Conservation (phyloP, 2,888 invertebrate genomes). For the Melikaiella ostensackeni region DNA sequence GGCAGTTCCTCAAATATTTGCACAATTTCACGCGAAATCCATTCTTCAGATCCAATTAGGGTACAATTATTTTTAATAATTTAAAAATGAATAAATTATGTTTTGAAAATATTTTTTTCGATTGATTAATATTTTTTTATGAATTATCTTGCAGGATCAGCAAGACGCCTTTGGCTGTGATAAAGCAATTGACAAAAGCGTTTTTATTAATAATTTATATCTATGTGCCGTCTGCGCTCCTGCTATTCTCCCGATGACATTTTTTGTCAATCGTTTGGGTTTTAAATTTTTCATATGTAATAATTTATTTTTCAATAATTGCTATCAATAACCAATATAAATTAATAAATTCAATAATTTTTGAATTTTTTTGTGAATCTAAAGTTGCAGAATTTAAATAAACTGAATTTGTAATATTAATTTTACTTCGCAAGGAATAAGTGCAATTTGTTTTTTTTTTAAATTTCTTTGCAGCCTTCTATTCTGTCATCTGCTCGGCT, state of each 20-base stretch:
- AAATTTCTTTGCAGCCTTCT: neutral
- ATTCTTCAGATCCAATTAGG: neutral
- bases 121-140: neutral
- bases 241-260: neutral
- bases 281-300: slow-evolving; percentile 22
- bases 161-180: neutral
- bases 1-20: slow-evolving; percentile 14
- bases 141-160: neutral
- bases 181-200: neutral
- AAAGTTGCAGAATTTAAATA: too few relatives aligned
- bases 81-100: neutral
- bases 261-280: slow-evolving; percentile 8
- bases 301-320: neutral
- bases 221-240: neutral
- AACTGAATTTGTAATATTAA: too few relatives aligned
- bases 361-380: too few relatives aligned
- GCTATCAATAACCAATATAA: neutral
- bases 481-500: slow-evolving; percentile 8
- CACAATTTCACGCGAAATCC: neutral
- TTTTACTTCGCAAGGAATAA: too few relatives aligned
- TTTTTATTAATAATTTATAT: slow-evolving; percentile 23
- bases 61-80: neutral
- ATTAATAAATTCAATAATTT: neutral
- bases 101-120: neutral
- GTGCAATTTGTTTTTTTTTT: too few relatives aligned